A percentile compares a stretch with the other conserved stretches of the same genome.
These are phyloP conservation scores for Diachasma alloeum DNA, from an alignment of 1,140 invertebrate genomes.

Conservation along the genomic window DNA sequence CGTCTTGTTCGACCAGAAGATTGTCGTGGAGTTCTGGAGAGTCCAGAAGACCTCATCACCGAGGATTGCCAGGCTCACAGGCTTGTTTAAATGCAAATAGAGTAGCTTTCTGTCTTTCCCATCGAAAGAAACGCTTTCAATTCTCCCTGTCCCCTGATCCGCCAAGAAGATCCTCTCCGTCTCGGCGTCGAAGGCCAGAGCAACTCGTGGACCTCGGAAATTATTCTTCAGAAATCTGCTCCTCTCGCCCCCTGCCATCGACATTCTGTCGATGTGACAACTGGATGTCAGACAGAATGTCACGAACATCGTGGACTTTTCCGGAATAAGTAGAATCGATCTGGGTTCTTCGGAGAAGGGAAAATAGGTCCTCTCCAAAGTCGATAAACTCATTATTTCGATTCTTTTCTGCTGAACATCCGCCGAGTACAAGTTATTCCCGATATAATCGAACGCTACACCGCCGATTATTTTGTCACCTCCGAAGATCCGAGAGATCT, in stretches of 20 bases:
- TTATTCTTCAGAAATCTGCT: constrained; percentile 62
- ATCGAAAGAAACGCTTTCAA: constrained; percentile 66
- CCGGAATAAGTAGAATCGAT: constrained; percentile 70
- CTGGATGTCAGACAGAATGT: constrained; percentile 63
- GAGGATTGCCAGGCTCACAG: constrained; percentile 66
- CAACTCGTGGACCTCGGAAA: constrained; percentile 63
- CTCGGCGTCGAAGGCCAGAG: constrained; percentile 65
- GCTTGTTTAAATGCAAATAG: constrained; percentile 49
- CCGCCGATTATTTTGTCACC: constrained; percentile 68
- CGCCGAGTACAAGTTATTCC: constrained; percentile 74
- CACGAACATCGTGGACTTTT: constrained; percentile 74
- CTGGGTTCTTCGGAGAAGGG: constrained; percentile 66
- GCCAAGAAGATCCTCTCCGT: constrained; percentile 66
- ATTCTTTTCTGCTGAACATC: constrained; percentile 68
- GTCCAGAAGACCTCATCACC: constrained; percentile 68
- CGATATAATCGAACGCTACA: constrained; percentile 74
- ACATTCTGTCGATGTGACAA: constrained; percentile 70
- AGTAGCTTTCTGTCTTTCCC: constrained; percentile 58
- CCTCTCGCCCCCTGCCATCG: constrained; percentile 66
- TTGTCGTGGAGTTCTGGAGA: constrained; percentile 30
- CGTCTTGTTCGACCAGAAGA: constrained; percentile 72
- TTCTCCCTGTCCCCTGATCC: constrained; percentile 65
- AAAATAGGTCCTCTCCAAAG: constrained; percentile 65
- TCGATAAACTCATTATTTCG: constrained; percentile 69
- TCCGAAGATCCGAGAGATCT: constrained; percentile 51